Percentiles rank a stretch among this genome's conserved stretches.
phyloP scores from a whole-genome alignment of 1,140 invertebrate species.

The Drosophila tsacasi region DNA sequence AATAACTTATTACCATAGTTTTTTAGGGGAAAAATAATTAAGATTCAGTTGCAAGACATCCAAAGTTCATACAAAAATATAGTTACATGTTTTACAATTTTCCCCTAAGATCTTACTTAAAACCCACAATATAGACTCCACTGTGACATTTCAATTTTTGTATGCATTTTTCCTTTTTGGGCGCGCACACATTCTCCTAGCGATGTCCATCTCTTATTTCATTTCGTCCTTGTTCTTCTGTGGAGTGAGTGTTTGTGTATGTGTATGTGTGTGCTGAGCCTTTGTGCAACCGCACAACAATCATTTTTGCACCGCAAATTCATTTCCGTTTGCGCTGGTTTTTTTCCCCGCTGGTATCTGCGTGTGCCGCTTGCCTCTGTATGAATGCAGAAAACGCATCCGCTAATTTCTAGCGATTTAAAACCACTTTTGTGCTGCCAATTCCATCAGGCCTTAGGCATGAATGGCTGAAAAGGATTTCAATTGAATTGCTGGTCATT shows the following conservation, averaged over 20 bases:
- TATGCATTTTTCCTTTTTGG: conserved; percentile 51
- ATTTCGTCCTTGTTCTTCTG: conserved; percentile 41
- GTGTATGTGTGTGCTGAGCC: conserved; percentile 25
- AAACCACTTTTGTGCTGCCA: conserved; percentile 54
- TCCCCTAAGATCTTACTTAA: background rate
- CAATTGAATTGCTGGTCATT: conserved; percentile 12
- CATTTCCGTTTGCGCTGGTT: conserved; percentile 70
- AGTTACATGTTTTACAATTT: background rate
- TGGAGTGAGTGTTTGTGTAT: background rate
- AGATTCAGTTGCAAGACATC: fast-evolving
- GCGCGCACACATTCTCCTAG: conserved; percentile 3
- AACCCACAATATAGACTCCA: conserved; percentile 5
- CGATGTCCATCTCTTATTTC: conserved; percentile 60
- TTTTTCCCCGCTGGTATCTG: background rate
- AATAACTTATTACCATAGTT: fast-evolving
- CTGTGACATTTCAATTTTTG: conserved; percentile 58
- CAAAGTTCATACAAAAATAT: background rate
- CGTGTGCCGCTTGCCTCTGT: conserved; percentile 10
- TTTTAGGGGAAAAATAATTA: no score
- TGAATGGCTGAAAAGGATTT: background rate
- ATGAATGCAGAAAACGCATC: conserved; percentile 49
- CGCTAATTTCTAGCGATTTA: conserved; percentile 67
- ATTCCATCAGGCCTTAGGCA: conserved; percentile 33
- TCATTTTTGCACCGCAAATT: conserved; percentile 80
- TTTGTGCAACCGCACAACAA: conserved; percentile 78